These are phyloP conservation scores for Rhopalosiphum nymphaeae DNA, from an alignment of 2,888 invertebrate species.

Conservation along the genomic window DNA sequence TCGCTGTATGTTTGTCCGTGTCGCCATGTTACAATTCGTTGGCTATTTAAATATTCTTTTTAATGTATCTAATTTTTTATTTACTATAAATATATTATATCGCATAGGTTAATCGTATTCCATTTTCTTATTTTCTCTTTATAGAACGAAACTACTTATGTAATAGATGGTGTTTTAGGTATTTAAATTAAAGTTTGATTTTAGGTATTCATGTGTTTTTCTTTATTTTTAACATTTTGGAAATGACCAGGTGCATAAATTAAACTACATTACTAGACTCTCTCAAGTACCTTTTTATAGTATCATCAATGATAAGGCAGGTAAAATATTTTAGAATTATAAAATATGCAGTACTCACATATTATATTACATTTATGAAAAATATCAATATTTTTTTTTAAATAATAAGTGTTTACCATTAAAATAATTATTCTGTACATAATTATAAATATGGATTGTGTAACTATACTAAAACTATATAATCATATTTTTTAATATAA, in stretches of 20 bases:
- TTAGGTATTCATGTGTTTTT: not conserved
- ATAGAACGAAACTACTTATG: not conserved
- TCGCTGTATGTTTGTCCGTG: not conserved
- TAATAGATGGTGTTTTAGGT: not conserved
- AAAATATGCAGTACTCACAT: not conserved
- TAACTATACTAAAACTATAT: not conserved
- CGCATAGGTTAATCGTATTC: not conserved
- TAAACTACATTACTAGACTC: not conserved
- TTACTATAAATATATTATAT: not conserved
- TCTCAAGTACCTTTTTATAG: not conserved
- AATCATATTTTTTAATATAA: not conserved
- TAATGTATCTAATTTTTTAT: not conserved
- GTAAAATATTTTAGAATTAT: not conserved
- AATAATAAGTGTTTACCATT: not conserved
- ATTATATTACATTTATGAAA: not conserved
- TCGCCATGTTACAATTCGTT: not conserved
- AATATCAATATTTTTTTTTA: not conserved
- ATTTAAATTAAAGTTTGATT: not conserved
- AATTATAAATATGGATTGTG: not conserved
- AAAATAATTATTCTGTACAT: not conserved
- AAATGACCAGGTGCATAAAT: not conserved
- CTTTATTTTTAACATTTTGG: not conserved
- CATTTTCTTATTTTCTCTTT: not conserved
- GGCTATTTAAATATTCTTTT: not conserved
- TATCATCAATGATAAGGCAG: not conserved